Evolutionary conservation across 2,888 invertebrate genomes (phyloP).

Genomic region (Chloroclysta siterata): DNA sequence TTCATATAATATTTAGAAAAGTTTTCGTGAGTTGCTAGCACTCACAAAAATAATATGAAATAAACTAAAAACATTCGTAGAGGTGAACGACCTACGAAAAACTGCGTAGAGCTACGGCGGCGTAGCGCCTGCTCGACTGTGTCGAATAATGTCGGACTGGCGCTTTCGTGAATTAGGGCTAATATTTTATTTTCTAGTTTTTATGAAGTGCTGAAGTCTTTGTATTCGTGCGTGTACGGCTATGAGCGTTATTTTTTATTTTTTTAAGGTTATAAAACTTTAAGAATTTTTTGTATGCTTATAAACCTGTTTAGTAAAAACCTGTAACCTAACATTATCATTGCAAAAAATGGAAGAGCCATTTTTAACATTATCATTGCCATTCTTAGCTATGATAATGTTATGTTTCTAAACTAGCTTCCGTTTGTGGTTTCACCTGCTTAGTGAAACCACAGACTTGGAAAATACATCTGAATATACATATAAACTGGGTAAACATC

Average conservation of each 20-base stretch:
- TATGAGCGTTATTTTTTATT: neutral
- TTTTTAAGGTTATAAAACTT: neutral
- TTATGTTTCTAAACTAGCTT: too few species aligned
- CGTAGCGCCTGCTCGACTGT: slow-evolving; percentile 34
- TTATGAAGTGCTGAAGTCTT: slow-evolving; percentile 29
- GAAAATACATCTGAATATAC: too few species aligned
- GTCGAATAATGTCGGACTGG: slow-evolving; percentile 13
- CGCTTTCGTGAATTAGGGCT: slow-evolving; percentile 28
- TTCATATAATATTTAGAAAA: neutral
- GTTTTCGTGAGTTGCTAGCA: neutral
- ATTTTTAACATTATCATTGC: too few species aligned
- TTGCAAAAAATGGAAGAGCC: too few species aligned
- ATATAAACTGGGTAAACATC: too few species aligned
- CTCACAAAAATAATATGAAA: neutral
- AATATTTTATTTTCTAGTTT: slow-evolving; percentile 14
- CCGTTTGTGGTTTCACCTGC: too few species aligned
- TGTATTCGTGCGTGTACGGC: slow-evolving; percentile 20
- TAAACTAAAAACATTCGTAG: slow-evolving; percentile 21
- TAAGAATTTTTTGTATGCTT: too few species aligned
- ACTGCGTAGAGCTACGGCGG: slow-evolving; percentile 48
- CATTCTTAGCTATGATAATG: too few species aligned
- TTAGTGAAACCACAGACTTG: too few species aligned
- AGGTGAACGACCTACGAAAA: slow-evolving; percentile 48
- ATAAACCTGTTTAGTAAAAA: too few species aligned
- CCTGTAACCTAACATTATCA: too few species aligned